These are phyloP conservation scores for Galemys pyrenaicus DNA, from an alignment of 2,113 vertebrate genomes.

Conservation along the genomic window DNA sequence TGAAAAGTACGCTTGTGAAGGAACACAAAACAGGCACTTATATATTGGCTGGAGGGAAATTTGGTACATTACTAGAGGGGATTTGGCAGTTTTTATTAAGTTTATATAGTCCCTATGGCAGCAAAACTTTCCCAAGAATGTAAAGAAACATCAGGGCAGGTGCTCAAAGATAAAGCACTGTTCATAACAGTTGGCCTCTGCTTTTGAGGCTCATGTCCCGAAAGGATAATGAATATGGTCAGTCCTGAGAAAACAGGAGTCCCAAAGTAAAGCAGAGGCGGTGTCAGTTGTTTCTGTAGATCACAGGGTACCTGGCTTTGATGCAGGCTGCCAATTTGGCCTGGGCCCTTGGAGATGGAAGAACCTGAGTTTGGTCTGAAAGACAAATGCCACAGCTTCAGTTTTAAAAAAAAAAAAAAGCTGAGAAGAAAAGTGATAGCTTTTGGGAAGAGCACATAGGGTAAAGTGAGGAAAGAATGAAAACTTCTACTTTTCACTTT, in stretches of 20 bases:
- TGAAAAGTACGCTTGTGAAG: background rate
- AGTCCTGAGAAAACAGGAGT: background rate
- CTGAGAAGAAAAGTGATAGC: background rate
- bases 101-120: background rate
- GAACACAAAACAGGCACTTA: background rate
- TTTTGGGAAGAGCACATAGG: background rate
- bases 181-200: background rate
- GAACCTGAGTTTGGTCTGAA: background rate
- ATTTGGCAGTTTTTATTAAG: conserved; percentile 22
- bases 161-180: background rate
- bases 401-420: background rate
- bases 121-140: background rate
- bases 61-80: background rate
- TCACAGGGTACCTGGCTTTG: fast-evolving
- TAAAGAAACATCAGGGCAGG: background rate
- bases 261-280: background rate
- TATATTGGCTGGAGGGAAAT: background rate
- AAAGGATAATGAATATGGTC: background rate
- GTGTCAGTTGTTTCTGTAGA: background rate
- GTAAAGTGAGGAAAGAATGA: background rate
- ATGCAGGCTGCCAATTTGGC: background rate
- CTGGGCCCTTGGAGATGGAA: background rate
- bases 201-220: background rate
- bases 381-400: conserved; percentile 5
- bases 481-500: background rate